These are phyloP conservation scores for Philopedon plagiatum DNA, from an alignment of 2,888 invertebrate genomes.

Conservation along the genomic window DNA sequence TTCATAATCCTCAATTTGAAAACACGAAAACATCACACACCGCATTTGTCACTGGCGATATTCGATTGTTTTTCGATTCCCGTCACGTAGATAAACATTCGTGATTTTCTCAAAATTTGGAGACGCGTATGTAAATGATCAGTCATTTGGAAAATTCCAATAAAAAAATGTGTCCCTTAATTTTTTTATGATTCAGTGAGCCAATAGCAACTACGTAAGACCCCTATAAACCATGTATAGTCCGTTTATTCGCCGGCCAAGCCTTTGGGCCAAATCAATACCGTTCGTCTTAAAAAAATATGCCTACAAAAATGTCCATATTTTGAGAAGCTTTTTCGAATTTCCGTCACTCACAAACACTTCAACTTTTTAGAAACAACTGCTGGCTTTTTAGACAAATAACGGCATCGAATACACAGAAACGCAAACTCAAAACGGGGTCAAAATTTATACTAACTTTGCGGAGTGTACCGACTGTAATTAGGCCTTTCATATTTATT, in stretches of 20 bases:
- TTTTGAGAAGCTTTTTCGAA: conserved; percentile 48
- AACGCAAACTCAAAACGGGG: conserved; percentile 68
- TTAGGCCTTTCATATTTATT: conserved; percentile 69
- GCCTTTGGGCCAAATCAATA: conserved; percentile 71
- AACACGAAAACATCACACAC: conserved; percentile 55
- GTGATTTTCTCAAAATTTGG: conserved; percentile 66
- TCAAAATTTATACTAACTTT: conserved; percentile 66
- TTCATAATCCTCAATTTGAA: conserved; percentile 58
- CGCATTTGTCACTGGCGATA: conserved; percentile 28
- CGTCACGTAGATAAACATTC: conserved; percentile 39
- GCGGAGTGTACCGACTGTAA: conserved; percentile 62
- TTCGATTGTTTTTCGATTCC: conserved; percentile 24
- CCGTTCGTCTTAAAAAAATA: conserved; percentile 68
- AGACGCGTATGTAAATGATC: conserved; percentile 69
- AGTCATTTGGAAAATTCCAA: conserved; percentile 78
- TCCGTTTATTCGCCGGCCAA: conserved; percentile 69
- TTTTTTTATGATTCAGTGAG: conserved; percentile 70
- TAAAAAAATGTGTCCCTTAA: conserved; percentile 67
- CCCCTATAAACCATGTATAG: conserved; percentile 70
- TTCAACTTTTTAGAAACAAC: conserved; percentile 56
- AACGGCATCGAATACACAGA: conserved; percentile 65
- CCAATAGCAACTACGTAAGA: conserved; percentile 70
- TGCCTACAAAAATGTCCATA: conserved; percentile 62
- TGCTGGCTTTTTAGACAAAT: conserved; percentile 62
- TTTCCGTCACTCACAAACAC: conserved; percentile 51